Evolutionary conservation across 2,888 invertebrate genomes (phyloP).

Genomic region (Strigamia crassipes): DNA sequence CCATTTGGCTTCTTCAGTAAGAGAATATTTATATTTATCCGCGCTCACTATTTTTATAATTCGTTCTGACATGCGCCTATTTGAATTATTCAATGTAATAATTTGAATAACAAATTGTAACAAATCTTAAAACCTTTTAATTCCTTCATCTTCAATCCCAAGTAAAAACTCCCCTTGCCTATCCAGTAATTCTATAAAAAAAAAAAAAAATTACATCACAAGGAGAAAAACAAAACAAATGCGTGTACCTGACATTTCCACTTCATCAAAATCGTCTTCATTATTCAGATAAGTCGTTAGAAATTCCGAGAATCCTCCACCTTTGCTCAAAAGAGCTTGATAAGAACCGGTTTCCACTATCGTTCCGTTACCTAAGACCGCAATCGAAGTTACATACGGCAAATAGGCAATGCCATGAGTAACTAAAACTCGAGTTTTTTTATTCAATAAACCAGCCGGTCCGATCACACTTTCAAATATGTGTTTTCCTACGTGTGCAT

Average conservation of each 20-base stretch:
- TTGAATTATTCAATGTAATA: not conserved
- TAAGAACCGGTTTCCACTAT: conserved; percentile 90
- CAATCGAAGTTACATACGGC: conserved; percentile 84
- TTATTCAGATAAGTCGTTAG: conserved; percentile 62
- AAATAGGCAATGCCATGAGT: conserved; percentile 94
- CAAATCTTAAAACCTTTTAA: conserved; percentile 15
- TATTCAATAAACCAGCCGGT: conserved; percentile 60
- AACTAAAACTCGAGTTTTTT: conserved; percentile 82
- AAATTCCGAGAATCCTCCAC: conserved; percentile 65
- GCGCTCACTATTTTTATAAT: conserved; percentile 30
- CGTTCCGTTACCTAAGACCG: conserved; percentile 84
- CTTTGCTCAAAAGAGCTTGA: conserved; percentile 81
- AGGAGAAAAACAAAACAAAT: not conserved
- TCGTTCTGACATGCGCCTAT: conserved; percentile 23
- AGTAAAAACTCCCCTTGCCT: conserved; percentile 15
- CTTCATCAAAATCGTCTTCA: conserved; percentile 56
- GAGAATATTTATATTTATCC: no score
- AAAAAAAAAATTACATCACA: not conserved
- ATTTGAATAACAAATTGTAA: no score
- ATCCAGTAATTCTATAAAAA: not conserved
- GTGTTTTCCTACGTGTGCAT: conserved; percentile 61
- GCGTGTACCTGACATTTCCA: conserved; percentile 51
- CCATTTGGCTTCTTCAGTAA: no score
- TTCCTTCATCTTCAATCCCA: conserved; percentile 37
- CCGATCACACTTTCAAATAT: conserved; percentile 63